These are phyloP conservation scores for Okamejei kenojei DNA, from an alignment of 2,797 vertebrate species.

Conservation along the genomic window DNA sequence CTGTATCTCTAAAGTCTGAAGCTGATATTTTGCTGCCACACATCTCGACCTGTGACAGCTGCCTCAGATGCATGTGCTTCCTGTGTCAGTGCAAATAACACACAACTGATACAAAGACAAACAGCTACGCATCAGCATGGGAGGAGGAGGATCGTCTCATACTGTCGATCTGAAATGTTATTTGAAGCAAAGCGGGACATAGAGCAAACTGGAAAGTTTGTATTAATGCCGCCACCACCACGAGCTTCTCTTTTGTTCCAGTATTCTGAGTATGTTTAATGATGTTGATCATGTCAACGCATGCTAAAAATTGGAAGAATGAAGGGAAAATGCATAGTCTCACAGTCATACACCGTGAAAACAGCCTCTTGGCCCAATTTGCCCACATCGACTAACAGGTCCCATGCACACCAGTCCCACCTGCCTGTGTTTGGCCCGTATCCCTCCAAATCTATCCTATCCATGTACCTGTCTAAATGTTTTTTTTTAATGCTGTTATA, in stretches of 20 bases:
- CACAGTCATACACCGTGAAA: too few relatives aligned
- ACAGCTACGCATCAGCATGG: background rate
- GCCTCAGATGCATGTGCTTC: background rate
- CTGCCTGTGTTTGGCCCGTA: too few relatives aligned
- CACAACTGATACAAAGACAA: background rate
- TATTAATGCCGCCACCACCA: background rate
- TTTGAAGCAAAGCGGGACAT: background rate
- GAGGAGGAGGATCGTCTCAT: background rate
- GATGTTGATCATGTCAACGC: too few relatives aligned
- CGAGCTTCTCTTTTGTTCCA: background rate
- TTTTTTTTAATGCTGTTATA: too few relatives aligned
- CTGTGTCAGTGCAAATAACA: background rate
- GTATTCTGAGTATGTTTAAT: background rate
- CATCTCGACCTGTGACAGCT: background rate
- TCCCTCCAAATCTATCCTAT: too few relatives aligned
- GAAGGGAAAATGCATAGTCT: background rate
- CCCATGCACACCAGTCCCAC: too few relatives aligned
- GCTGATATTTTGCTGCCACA: too few relatives aligned
- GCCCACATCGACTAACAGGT: too few relatives aligned
- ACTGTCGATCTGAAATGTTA: background rate
- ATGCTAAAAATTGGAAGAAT: background rate
- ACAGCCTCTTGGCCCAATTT: too few relatives aligned
- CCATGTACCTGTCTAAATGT: too few relatives aligned
- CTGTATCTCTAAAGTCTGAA: too few relatives aligned
- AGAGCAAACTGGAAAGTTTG: background rate